These are phyloP conservation scores for Anolis sagrei DNA, from an alignment of 2,113 vertebrate genomes.

Conservation along the genomic window DNA sequence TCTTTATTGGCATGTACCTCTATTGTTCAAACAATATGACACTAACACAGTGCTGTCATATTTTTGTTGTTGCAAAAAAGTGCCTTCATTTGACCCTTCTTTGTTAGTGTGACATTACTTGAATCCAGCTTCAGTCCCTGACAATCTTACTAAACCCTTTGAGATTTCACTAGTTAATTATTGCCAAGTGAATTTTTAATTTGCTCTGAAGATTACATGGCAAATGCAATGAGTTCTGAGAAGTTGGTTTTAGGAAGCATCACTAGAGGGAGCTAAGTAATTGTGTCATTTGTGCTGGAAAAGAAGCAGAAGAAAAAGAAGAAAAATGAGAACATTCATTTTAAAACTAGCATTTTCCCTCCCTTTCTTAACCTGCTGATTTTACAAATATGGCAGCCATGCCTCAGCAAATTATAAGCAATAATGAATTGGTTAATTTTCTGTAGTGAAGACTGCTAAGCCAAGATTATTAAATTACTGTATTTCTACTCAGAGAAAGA, in stretches of 20 bases:
- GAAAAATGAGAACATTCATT: slow-evolving; percentile 75
- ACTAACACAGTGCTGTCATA: slow-evolving; percentile 13
- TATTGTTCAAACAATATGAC: slow-evolving; percentile 21
- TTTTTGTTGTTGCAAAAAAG: slow-evolving; percentile 45
- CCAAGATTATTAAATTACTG: slow-evolving; percentile 85
- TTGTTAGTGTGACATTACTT: slow-evolving; percentile 59
- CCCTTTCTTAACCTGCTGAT: slow-evolving; percentile 79
- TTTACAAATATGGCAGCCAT: slow-evolving; percentile 87
- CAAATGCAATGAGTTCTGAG: slow-evolving; percentile 65
- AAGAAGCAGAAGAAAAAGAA: background rate
- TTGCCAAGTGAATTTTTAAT: slow-evolving; percentile 81
- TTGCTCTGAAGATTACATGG: slow-evolving; percentile 74
- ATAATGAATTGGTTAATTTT: slow-evolving; percentile 91
- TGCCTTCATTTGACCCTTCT: slow-evolving; percentile 59
- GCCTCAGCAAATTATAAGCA: slow-evolving; percentile 86
- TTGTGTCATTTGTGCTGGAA: slow-evolving; percentile 80
- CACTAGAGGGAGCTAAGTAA: slow-evolving; percentile 98
- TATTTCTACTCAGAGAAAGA: slow-evolving; percentile 79
- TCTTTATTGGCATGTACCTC: slow-evolving; percentile 48
- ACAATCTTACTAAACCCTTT: slow-evolving; percentile 65
- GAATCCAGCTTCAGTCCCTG: slow-evolving; percentile 61
- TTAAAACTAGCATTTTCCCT: slow-evolving; percentile 77
- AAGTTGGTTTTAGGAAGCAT: slow-evolving; percentile 75
- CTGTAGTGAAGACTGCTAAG: slow-evolving; percentile 83
- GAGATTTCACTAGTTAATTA: slow-evolving; percentile 78